Evolutionary conservation across 2,888 invertebrate genomes (phyloP).

Genomic region (Brenthis daphne): DNA sequence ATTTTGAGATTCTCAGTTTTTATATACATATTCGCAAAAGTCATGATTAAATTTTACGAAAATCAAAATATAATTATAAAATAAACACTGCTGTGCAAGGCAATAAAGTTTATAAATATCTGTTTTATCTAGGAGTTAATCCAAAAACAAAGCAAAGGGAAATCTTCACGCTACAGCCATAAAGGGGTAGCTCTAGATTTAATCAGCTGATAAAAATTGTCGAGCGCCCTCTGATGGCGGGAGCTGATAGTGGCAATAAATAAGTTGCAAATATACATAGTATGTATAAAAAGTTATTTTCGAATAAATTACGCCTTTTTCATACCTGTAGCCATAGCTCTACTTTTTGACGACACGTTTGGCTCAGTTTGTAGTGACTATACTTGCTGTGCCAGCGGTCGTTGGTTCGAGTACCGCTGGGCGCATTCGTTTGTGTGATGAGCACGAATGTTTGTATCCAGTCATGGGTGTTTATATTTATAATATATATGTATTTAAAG

Average conservation of each 20-base stretch:
- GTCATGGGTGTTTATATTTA: too few species aligned
- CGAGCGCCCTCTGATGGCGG: slow-evolving; percentile 63
- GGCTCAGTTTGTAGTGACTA: too few species aligned
- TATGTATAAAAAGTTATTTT: not conserved
- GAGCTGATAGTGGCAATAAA: slow-evolving; percentile 50
- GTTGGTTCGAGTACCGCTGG: too few species aligned
- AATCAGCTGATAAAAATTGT: slow-evolving; percentile 76
- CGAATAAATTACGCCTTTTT: too few species aligned
- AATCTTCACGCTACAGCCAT: slow-evolving; percentile 57
- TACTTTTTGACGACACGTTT: too few species aligned
- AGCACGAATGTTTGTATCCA: too few species aligned
- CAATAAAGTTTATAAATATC: slow-evolving; percentile 25
- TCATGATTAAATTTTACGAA: not conserved
- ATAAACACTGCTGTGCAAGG: not conserved
- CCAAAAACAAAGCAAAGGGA: slow-evolving; percentile 62
- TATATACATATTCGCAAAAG: not conserved
- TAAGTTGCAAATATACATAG: slow-evolving; percentile 5
- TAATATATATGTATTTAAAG: too few species aligned
- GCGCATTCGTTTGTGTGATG: too few species aligned
- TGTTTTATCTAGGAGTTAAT: slow-evolving; percentile 51
- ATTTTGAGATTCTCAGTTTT: too few species aligned
- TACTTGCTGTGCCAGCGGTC: too few species aligned
- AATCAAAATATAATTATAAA: not conserved
- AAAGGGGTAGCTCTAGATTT: slow-evolving; percentile 77
- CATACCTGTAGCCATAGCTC: too few species aligned